phyloP scores from a whole-genome alignment of 2,113 vertebrate genomes.

The Percina caprodes region DNA sequence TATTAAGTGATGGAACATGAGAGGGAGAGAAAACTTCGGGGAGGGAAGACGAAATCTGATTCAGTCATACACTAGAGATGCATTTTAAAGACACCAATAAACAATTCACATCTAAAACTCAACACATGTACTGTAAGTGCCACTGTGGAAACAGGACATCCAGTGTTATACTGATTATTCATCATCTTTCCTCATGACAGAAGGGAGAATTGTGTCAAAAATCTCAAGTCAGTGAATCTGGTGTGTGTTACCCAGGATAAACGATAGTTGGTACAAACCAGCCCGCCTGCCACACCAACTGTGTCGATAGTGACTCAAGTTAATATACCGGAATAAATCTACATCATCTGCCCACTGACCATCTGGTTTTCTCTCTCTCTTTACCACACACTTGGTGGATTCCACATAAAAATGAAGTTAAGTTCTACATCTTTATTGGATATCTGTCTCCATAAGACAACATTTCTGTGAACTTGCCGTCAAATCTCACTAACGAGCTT shows the following conservation, averaged over 20 bases:
- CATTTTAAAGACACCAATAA: not conserved
- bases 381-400: not conserved
- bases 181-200: not conserved
- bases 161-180: not conserved
- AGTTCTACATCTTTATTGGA: not conserved
- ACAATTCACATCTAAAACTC: slow-evolving; percentile 7
- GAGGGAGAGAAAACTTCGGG: slow-evolving; percentile 11
- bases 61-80: not conserved
- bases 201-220: slow-evolving; percentile 29
- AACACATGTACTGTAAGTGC: slow-evolving; percentile 4
- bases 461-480: not conserved
- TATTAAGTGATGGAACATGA: slow-evolving; percentile 36
- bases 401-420: not conserved
- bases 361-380: slow-evolving; percentile 13
- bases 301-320: not conserved
- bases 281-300: not conserved
- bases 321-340: slow-evolving; percentile 18
- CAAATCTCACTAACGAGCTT: not conserved
- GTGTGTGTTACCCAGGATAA: not conserved
- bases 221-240: not conserved
- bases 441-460: not conserved
- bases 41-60: not conserved
- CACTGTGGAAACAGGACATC: not conserved
- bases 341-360: slow-evolving; percentile 37
- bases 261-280: not conserved